Evolutionary conservation across 2,888 invertebrate genomes (phyloP).

Genomic region (Thumatha senex): DNA sequence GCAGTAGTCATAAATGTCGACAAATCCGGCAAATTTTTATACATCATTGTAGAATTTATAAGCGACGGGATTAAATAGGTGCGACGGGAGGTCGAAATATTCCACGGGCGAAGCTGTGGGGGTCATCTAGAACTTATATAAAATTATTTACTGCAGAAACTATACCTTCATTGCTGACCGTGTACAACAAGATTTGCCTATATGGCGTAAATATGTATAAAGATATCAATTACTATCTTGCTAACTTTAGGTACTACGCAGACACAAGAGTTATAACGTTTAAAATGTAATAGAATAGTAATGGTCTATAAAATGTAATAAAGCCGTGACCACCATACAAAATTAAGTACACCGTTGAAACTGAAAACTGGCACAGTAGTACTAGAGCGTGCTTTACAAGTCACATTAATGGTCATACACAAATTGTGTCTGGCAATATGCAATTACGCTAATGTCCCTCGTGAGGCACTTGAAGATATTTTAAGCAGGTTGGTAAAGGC

Average conservation of each 20-base stretch:
- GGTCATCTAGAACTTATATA: no score
- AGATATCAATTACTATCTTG: not conserved
- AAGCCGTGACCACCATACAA: slow-evolving; percentile 32
- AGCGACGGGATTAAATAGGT: no score
- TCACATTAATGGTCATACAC: slow-evolving; percentile 27
- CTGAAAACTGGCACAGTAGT: slow-evolving; percentile 36
- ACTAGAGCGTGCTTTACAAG: slow-evolving; percentile 24
- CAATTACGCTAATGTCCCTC: slow-evolving; percentile 25
- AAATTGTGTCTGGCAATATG: slow-evolving; percentile 22
- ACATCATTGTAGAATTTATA: no score
- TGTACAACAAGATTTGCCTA: no score
- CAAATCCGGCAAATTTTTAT: no score
- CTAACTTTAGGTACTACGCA: not conserved
- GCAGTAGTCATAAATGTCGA: no score
- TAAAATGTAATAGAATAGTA: slow-evolving; percentile 30
- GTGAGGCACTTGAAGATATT: slow-evolving; percentile 3
- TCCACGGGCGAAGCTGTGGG: no score
- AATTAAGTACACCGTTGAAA: slow-evolving; percentile 34
- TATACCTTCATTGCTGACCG: no score
- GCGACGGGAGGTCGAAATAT: no score
- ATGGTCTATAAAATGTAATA: slow-evolving; percentile 29
- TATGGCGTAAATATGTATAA: no score
- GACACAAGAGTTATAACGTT: slow-evolving; percentile 13
- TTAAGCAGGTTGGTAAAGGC: not conserved
- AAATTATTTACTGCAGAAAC: no score